phyloP scores from a whole-genome alignment of 2,113 vertebrate species.

The Carlito syrichta region DNA sequence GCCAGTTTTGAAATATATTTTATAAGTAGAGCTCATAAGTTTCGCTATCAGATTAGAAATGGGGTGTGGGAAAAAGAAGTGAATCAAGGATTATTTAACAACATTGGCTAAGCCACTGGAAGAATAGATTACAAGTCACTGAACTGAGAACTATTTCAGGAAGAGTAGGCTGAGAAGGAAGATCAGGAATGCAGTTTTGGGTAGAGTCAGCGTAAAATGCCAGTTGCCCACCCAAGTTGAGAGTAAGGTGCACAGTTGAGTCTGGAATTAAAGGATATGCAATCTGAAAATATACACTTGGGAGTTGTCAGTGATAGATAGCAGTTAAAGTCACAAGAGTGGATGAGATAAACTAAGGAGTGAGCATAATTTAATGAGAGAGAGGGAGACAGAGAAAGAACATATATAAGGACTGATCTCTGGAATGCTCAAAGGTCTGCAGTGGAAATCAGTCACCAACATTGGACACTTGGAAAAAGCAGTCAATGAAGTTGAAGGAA shows the following conservation, averaged over 20 bases:
- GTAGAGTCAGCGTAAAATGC: slow-evolving; percentile 29
- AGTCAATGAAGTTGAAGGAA: neutral
- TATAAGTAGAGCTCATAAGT: neutral
- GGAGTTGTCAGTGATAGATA: neutral
- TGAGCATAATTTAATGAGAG: neutral
- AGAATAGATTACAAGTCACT: neutral
- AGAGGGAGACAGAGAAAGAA: neutral
- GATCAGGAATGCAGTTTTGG: neutral
- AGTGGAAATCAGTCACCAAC: neutral
- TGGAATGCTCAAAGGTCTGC: neutral
- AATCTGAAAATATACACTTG: neutral
- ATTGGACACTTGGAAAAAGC: neutral
- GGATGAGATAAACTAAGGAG: neutral
- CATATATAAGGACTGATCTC: neutral
- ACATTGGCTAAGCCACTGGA: neutral
- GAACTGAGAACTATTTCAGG: slow-evolving; percentile 29
- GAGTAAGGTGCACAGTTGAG: neutral
- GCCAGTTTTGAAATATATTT: neutral
- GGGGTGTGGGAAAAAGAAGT: neutral
- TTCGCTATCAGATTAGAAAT: neutral
- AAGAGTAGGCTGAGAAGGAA: neutral
- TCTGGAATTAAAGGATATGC: neutral
- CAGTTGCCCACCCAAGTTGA: neutral
- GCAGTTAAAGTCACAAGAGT: neutral
- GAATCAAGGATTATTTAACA: neutral